These are phyloP conservation scores for Anaspis maculata DNA, from an alignment of 2,888 invertebrate genomes.

Conservation along the genomic window DNA sequence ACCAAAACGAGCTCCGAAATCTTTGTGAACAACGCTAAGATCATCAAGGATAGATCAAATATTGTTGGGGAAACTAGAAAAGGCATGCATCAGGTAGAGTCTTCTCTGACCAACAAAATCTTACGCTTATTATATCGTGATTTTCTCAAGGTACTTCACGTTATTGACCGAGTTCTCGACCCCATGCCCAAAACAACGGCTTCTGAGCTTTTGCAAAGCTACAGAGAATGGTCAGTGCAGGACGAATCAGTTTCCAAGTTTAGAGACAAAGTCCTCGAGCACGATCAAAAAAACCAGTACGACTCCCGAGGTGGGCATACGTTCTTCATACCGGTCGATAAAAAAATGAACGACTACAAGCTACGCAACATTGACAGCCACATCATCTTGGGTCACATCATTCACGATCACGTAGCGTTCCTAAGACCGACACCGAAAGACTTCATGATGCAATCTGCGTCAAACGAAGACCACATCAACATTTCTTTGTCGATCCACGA, in stretches of 20 bases:
- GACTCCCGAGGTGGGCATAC: constrained; percentile 69
- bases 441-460: constrained; percentile 65
- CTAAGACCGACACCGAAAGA: constrained; percentile 67
- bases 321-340: constrained; percentile 82
- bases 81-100: no score
- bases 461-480: constrained; percentile 72
- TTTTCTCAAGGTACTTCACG: constrained; percentile 78
- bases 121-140: no score
- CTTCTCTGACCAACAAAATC: no score
- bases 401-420: constrained; percentile 77
- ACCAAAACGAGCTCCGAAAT: constrained; percentile 55
- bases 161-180: constrained; percentile 78
- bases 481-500: constrained; percentile 68
- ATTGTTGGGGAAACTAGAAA: not conserved
- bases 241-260: no score
- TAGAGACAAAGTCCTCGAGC: no score
- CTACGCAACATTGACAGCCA: constrained; percentile 64
- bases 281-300: no score
- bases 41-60: constrained; percentile 49
- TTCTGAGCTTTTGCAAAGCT: no score
- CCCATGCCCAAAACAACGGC: no score
- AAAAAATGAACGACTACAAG: constrained; percentile 60
- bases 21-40: constrained; percentile 76
- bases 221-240: no score
- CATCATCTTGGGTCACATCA: constrained; percentile 79